A percentile compares a stretch with the other conserved stretches of the same genome.
These are phyloP conservation scores for Trachelus troglodyta DNA, from an alignment of 2,888 invertebrate species.

Conservation along the genomic window DNA sequence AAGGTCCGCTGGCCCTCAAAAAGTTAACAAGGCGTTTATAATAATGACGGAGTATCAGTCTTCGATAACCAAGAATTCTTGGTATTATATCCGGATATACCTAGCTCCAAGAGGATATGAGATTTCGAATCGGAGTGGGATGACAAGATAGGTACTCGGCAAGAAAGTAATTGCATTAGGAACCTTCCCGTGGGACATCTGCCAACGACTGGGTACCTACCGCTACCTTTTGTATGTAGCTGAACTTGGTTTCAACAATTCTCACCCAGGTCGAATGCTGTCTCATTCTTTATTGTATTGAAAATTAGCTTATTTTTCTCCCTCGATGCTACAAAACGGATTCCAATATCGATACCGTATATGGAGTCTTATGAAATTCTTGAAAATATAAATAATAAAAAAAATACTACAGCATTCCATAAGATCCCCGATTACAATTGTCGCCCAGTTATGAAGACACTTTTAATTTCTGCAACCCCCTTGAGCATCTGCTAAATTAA, in stretches of 20 bases:
- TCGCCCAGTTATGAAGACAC: background rate
- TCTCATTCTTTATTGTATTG: background rate
- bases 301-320: background rate
- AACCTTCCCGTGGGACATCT: slow-evolving; percentile 15
- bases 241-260: background rate
- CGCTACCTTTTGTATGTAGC: background rate
- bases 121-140: slow-evolving; percentile 9
- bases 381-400: background rate
- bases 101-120: background rate
- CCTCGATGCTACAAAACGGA: background rate
- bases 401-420: background rate
- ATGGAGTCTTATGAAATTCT: background rate
- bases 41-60: background rate
- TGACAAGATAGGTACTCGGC: slow-evolving; percentile 13
- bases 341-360: background rate
- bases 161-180: slow-evolving; percentile 18
- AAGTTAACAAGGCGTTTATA: background rate
- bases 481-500: background rate
- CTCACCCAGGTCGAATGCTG: background rate
- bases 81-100: background rate
- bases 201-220: background rate
- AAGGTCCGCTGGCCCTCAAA: no score
- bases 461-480: background rate
- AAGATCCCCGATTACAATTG: background rate
- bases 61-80: background rate